Evolutionary conservation across 1,140 invertebrate species (phyloP).

Genomic region (Drusus annulatus): DNA sequence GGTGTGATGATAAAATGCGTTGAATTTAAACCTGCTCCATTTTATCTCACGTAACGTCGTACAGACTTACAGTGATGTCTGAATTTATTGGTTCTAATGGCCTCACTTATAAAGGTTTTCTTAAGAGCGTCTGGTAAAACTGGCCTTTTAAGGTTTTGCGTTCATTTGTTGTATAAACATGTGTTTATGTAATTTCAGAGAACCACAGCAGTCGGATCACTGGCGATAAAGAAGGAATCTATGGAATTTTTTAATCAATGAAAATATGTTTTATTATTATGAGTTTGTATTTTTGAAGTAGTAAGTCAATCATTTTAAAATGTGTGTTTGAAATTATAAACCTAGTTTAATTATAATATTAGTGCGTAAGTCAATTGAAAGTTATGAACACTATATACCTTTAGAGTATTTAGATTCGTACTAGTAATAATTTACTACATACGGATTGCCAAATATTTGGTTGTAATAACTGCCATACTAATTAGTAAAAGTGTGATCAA

Average conservation of each 20-base stretch:
- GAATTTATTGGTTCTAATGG: too few species aligned
- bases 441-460: not conserved
- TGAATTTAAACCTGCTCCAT: not conserved
- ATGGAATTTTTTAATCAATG: not conserved
- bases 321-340: too few species aligned
- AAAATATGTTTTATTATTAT: not conserved
- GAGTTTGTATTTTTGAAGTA: not conserved
- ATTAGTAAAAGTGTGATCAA: too few species aligned
- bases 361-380: not conserved
- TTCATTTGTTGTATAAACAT: too few species aligned
- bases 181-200: slow-evolving; percentile 49
- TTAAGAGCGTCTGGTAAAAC: too few species aligned
- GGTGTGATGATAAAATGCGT: not conserved
- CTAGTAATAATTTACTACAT: not conserved
- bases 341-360: too few species aligned
- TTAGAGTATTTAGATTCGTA: not conserved
- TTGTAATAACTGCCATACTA: too few species aligned
- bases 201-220: slow-evolving; percentile 43
- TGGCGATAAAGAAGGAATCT: slow-evolving; percentile 35
- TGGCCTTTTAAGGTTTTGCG: too few species aligned
- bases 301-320: too few species aligned
- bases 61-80: not conserved
- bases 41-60: not conserved
- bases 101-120: too few species aligned
- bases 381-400: too few species aligned